Percentiles rank a stretch among this genome's conserved stretches.
These are phyloP conservation scores for Mesocentrotus franciscanus DNA, from an alignment of 53 echinoderm and acorn worm genomes.

Conservation along the genomic window DNA sequence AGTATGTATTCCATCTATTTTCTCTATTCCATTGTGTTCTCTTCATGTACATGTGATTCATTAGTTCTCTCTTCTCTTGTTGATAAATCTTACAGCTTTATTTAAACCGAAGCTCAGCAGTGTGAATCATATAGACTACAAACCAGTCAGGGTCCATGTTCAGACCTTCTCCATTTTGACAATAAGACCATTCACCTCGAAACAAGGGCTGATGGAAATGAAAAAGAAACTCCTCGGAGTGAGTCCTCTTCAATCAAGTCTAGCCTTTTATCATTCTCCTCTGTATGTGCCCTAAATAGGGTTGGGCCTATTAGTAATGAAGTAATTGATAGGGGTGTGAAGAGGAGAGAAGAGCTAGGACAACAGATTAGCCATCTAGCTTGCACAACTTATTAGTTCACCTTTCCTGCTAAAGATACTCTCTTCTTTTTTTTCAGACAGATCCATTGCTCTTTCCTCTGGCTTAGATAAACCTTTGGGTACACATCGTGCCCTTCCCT, in stretches of 20 bases:
- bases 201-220: background rate
- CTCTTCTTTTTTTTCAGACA: background rate
- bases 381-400: slow-evolving; percentile 63
- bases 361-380: slow-evolving; percentile 49
- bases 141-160: background rate
- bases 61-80: background rate
- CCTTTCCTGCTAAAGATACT: background rate
- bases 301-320: slow-evolving; percentile 44
- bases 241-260: slow-evolving; percentile 1
- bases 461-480: slow-evolving; percentile 44
- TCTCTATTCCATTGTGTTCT: background rate
- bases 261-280: background rate
- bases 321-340: slow-evolving; percentile 63
- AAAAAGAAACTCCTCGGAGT: background rate
- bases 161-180: background rate
- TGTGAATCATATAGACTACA: background rate
- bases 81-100: background rate
- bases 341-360: background rate
- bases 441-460: slow-evolving; percentile 42
- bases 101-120: too few relatives aligned
- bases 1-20: background rate
- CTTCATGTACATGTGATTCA: background rate
- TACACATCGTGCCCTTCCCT: slow-evolving; percentile 41
- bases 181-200: background rate
- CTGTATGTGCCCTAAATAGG: background rate